Evolutionary conservation across 2,888 invertebrate species (phyloP).

Genomic region (Chironomus tentans): DNA sequence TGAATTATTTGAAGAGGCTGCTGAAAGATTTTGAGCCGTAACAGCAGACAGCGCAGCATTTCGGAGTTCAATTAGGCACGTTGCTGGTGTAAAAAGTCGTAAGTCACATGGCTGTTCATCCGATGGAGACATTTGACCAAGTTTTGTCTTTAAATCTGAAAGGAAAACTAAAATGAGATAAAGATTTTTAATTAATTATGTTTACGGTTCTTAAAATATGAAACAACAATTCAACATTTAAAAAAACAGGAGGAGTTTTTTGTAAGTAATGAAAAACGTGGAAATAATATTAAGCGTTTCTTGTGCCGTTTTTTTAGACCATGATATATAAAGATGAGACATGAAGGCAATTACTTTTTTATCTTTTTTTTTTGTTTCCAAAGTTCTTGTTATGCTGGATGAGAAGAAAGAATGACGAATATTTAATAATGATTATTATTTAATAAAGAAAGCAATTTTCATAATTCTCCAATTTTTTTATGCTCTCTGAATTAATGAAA

Average conservation of each 20-base stretch:
- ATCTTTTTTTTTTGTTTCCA: not conserved
- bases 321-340: not conserved
- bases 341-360: not conserved
- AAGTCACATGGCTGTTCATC: conserved; percentile 40
- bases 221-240: not conserved
- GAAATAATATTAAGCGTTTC: not conserved
- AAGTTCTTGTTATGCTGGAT: not conserved
- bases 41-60: conserved; percentile 30
- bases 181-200: not conserved
- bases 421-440: not conserved
- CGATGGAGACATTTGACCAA: conserved; percentile 27
- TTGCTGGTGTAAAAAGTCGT: conserved; percentile 34
- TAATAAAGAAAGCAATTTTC: not conserved
- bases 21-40: conserved; percentile 13
- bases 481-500: no score
- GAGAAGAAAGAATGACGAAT: not conserved
- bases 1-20: conserved; percentile 11
- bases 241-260: not conserved
- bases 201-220: not conserved
- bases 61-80: conserved; percentile 35
- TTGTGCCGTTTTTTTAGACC: not conserved
- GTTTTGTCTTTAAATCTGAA: conserved; percentile 18
- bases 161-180: conserved; percentile 20
- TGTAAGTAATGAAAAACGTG: not conserved
- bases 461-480: no score